Conservation (phyloP, 2,113 vertebrate species). For the Atherinomorus stipes region DNA sequence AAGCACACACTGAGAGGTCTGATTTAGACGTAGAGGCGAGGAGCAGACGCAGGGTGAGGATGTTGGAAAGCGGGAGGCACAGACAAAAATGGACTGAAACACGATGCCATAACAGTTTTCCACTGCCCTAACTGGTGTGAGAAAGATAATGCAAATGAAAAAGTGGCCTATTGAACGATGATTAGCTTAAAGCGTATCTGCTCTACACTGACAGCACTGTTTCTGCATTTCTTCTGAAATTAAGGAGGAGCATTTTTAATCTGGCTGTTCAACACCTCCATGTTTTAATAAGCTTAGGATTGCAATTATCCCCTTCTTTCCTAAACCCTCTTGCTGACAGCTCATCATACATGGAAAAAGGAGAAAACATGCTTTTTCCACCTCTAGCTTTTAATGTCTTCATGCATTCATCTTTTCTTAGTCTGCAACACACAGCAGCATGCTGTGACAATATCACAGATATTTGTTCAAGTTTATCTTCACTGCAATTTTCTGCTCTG, state of each 20-base stretch:
- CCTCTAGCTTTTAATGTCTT: slow-evolving; percentile 22
- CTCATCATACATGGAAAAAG: slow-evolving; percentile 25
- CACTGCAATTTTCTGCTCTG: slow-evolving; percentile 27
- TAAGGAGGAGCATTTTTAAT: slow-evolving; percentile 69
- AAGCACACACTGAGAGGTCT: slow-evolving; percentile 21
- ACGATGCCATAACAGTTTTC: slow-evolving; percentile 53
- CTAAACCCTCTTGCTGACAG: slow-evolving; percentile 61
- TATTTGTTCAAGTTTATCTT: slow-evolving; percentile 17
- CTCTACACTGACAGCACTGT: slow-evolving; percentile 51
- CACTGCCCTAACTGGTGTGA: slow-evolving; percentile 29
- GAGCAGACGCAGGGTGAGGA: background rate
- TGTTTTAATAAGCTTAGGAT: slow-evolving; percentile 74
- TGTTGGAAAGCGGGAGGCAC: background rate
- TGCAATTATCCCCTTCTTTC: slow-evolving; percentile 56
- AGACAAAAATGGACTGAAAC: slow-evolving; percentile 25
- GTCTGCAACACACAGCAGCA: background rate
- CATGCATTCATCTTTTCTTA: slow-evolving; percentile 21
- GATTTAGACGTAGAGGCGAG: slow-evolving; percentile 37
- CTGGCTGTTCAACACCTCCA: slow-evolving; percentile 72
- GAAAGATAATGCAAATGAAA: slow-evolving; percentile 65
- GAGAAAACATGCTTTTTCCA: slow-evolving; percentile 6
- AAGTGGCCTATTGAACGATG: slow-evolving; percentile 57
- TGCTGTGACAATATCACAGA: slow-evolving; percentile 34
- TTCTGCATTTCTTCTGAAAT: slow-evolving; percentile 64
- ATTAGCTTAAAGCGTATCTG: slow-evolving; percentile 73